Conservation (phyloP, 2,888 invertebrate genomes). For the Drosophila mercatorum region DNA sequence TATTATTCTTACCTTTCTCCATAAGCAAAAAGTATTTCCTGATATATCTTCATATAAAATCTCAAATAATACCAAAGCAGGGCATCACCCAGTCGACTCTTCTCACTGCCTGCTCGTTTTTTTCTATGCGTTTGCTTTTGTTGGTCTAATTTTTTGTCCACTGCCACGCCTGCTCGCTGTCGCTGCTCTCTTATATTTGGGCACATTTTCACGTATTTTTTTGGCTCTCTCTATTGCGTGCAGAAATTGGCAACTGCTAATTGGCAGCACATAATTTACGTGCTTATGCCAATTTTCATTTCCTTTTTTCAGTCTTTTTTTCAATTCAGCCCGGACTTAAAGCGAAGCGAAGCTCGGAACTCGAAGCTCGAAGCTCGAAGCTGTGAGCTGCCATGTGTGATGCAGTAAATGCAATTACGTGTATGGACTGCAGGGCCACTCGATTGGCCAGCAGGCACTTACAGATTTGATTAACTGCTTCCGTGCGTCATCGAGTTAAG, state of each 20-base stretch:
- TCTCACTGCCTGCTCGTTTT: neutral
- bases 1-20: too few species aligned
- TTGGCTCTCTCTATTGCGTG: conserved; percentile 50
- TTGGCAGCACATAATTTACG: conserved; percentile 80
- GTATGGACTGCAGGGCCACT: conserved; percentile 32
- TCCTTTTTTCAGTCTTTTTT: conserved; percentile 28
- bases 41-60: neutral
- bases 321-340: conserved; percentile 17
- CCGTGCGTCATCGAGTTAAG: conserved; percentile 74
- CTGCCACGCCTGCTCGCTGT: conserved; percentile 17
- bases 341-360: neutral
- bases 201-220: conserved; percentile 44
- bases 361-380: neutral
- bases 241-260: conserved; percentile 69
- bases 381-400: conserved; percentile 35
- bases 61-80: neutral
- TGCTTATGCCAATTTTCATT: conserved; percentile 74
- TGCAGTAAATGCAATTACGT: conserved; percentile 67
- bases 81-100: neutral
- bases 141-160: conserved; percentile 17
- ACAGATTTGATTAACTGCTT: conserved; percentile 80
- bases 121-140: conserved; percentile 21
- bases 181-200: conserved; percentile 47
- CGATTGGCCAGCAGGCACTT: conserved; percentile 61
- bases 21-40: too few species aligned